These are phyloP conservation scores for Scortum barcoo DNA, from an alignment of 2,113 vertebrate genomes.

Conservation along the genomic window DNA sequence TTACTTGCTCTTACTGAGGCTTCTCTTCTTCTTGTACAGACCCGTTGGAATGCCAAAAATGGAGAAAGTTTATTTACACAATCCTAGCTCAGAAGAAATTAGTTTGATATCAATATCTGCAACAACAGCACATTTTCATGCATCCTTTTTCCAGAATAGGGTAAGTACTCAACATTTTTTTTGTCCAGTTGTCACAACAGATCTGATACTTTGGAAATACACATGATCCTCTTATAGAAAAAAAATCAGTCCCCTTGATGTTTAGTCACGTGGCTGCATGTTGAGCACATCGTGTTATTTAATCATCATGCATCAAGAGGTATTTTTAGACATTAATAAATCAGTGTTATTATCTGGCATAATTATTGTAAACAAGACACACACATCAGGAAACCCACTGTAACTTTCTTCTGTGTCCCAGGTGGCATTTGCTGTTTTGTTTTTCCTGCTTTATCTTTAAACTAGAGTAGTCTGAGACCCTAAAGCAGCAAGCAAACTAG, in stretches of 20 bases:
- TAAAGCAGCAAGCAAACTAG: background rate
- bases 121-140: slow-evolving; percentile 99
- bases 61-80: slow-evolving; percentile 99
- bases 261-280: background rate
- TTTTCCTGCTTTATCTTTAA: background rate
- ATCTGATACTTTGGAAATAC: background rate
- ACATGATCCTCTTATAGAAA: background rate
- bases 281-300: background rate
- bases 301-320: background rate
- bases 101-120: slow-evolving; percentile 99
- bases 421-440: background rate
- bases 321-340: background rate
- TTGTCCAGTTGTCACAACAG: background rate
- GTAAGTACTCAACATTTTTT: slow-evolving; percentile 84
- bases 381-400: background rate
- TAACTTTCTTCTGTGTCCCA: background rate
- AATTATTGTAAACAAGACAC: background rate
- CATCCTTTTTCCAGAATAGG: slow-evolving; percentile 99
- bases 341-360: background rate
- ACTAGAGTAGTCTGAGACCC: background rate
- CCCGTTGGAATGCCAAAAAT: slow-evolving; percentile 99
- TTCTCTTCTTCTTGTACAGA: slow-evolving; percentile 78
- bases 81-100: slow-evolving; percentile 99
- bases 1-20: background rate
- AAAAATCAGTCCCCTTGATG: background rate